phyloP scores from a whole-genome alignment of 2,797 vertebrate species.

The Ceyx erithaca region DNA sequence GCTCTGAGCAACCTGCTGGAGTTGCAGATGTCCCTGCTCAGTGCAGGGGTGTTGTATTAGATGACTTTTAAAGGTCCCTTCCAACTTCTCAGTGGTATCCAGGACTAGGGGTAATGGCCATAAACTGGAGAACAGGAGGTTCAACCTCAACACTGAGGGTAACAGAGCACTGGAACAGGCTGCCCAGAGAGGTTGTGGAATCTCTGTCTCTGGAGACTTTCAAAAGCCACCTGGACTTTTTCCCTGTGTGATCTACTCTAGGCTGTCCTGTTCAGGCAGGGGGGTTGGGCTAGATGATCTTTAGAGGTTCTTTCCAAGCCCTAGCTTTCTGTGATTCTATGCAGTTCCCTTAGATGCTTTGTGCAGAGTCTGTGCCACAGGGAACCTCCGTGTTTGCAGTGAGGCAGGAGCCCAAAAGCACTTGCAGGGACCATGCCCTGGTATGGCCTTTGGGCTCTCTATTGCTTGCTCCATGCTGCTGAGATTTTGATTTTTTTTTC shows the following conservation, averaged over 20 bases:
- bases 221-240: no score
- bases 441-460: background rate
- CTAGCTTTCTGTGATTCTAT: background rate
- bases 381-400: rapidly evolving
- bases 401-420: background rate
- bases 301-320: background rate
- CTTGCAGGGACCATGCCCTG: background rate
- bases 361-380: rapidly evolving
- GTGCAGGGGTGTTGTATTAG: background rate
- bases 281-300: background rate
- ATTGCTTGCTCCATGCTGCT: background rate
- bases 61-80: background rate
- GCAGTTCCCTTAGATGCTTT: background rate
- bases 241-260: no score
- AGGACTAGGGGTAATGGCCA: no score
- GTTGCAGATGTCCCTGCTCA: background rate
- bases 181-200: no score
- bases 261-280: background rate
- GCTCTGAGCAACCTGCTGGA: background rate
- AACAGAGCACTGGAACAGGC: no score
- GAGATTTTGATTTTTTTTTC: background rate
- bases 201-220: no score
- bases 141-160: no score
- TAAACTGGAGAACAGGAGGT: no score
- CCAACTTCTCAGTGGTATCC: no score